Conservation (phyloP, 2,888 invertebrate genomes). For the Tipula helvola region DNA sequence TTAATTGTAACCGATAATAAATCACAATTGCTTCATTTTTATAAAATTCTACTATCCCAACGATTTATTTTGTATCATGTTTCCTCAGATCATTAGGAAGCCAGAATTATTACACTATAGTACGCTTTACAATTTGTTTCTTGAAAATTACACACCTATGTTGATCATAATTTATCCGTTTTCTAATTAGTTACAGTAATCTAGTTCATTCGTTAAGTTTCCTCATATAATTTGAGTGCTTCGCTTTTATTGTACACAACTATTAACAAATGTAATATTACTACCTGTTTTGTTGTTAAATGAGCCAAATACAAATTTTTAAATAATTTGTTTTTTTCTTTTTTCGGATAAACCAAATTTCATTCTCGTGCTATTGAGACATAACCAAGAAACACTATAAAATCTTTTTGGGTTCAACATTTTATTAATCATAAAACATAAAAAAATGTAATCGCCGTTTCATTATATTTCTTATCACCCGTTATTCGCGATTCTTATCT, state of each 20-base stretch:
- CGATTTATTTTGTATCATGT: too few species aligned
- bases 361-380: neutral
- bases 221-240: neutral
- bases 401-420: neutral
- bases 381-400: neutral
- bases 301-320: neutral
- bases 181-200: neutral
- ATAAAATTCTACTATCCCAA: too few species aligned
- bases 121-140: too few species aligned
- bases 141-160: too few species aligned
- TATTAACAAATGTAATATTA: neutral
- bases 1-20: too few species aligned
- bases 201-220: neutral
- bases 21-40: too few species aligned
- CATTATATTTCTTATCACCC: neutral
- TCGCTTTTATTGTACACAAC: neutral
- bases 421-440: neutral
- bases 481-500: neutral
- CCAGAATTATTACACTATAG: too few species aligned
- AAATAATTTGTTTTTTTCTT: neutral
- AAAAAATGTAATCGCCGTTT: neutral
- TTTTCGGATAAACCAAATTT: neutral
- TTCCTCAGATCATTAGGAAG: too few species aligned
- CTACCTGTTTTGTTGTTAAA: neutral
- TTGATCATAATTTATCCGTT: too few species aligned